Base-by-base conservation (phyloP, 2,113 vertebrate species). In the Prionailurus bengalensis region DNA sequence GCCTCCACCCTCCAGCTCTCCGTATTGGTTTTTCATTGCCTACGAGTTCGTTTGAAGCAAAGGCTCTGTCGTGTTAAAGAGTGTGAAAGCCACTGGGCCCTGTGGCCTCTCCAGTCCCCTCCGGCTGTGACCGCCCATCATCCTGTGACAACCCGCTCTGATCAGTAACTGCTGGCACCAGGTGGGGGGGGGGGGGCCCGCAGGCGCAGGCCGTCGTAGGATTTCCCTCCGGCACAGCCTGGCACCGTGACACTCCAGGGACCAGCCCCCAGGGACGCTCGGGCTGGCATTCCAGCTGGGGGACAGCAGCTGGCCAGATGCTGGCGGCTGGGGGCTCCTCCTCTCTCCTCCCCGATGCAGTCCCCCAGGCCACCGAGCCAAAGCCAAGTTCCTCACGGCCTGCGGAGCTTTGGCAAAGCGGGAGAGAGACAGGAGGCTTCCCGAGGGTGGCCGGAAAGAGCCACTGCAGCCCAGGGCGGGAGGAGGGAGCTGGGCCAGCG, bases 251-350 rank as follows among this genome's bases (percentile, higher is more conserved):
- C 23, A 9, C 81, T 16, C 48, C 61, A 33, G 65, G 42, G 55
- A 65, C 15, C 10, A 25, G 74, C 65, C 70, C 71, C 6, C 0
- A 48, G 70, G 36, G 66, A 51, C n/a, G 45, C 76, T 68, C 63
- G 5, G 0, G 95, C 58, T 55, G 39, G 31, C 13, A 5, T 25
- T 93, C 61, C 9, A 3, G 66, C 45, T 63, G 65, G 53, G 7
- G 53, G 71, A 27, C 78, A 65, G 74, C 78, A 95, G 92, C 96
- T 87, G 92, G 53, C 45, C 90, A 78, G 87, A 63, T 31, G 70
- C 51, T 51, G 61, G 42, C 19, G 14, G 51, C 45, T 33, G 4
- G 9, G 16, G 7, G 31, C 14, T 36, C 39, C 19, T 16, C 9
- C 23, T 45, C 45, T 36, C 16, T 63, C 31, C 8, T 6, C 19